phyloP scores from a whole-genome alignment of 2,888 invertebrate species.

The Drosophila aldrichi region DNA sequence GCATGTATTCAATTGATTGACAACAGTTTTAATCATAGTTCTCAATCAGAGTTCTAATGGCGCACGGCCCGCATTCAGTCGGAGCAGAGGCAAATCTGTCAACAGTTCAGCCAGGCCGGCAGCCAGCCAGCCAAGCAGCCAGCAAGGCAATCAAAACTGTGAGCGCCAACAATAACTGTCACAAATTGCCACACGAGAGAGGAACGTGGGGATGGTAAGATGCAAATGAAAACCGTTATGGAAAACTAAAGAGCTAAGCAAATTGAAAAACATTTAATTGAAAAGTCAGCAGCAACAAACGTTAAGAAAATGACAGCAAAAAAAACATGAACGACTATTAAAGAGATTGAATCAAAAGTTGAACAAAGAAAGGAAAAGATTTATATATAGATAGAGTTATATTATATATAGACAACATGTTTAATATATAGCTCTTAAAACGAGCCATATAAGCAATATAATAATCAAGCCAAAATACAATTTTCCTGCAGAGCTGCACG shows the following conservation, averaged over 20 bases:
- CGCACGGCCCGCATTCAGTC: conserved; percentile 22
- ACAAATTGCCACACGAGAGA: conserved; percentile 65
- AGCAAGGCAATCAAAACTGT: conserved; percentile 73
- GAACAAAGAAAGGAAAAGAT: conserved; percentile 41
- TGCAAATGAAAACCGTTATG: conserved; percentile 56
- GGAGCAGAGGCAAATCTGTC: conserved; percentile 51
- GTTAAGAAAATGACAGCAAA: conserved; percentile 50
- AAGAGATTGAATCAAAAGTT: conserved; percentile 28
- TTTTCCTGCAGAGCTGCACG: conserved; percentile 30
- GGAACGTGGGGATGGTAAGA: conserved; percentile 22
- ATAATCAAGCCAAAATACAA: conserved; percentile 50
- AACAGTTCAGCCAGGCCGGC: conserved; percentile 45
- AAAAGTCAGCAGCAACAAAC: conserved; percentile 59
- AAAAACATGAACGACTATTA: conserved; percentile 44
- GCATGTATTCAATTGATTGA: conserved; percentile 25
- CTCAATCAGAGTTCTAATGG: conserved; percentile 48
- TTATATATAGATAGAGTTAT: conserved; percentile 8
- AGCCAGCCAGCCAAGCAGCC: conserved; percentile 46
- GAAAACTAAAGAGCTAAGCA: conserved; percentile 57
- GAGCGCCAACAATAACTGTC: conserved; percentile 64
- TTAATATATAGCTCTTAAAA: background rate
- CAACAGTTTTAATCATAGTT: conserved; percentile 60
- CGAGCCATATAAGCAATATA: conserved; percentile 4
- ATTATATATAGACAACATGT: conserved; percentile 3
- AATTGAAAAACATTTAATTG: conserved; percentile 70